Conservation (phyloP, 2,797 vertebrate species). For the Nyctibius grandis region DNA sequence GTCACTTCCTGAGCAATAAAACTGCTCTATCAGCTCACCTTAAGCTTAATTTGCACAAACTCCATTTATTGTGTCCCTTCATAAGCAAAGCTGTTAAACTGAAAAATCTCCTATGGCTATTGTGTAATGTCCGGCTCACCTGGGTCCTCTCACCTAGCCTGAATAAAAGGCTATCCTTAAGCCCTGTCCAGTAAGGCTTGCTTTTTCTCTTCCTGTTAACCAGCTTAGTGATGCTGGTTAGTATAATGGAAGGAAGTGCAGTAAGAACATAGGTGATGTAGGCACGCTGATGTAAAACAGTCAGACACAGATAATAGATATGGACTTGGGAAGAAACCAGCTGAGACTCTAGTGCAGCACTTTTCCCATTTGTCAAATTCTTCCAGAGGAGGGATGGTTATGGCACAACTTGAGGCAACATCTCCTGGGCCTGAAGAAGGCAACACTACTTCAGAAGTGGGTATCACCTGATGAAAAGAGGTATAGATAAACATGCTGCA, state of each 20-base stretch:
- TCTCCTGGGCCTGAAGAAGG: neutral
- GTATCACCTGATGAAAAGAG: neutral
- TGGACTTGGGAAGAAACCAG: neutral
- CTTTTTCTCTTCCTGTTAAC: neutral
- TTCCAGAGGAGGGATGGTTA: neutral
- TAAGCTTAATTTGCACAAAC: conserved; percentile 34
- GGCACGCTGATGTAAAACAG: neutral
- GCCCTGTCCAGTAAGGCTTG: neutral
- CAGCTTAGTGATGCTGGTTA: neutral
- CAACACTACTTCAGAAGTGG: neutral
- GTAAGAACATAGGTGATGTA: neutral
- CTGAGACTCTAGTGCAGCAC: neutral
- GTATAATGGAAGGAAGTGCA: neutral
- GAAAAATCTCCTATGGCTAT: neutral
- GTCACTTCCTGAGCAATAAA: conserved; percentile 41
- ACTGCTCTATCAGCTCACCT: conserved; percentile 19
- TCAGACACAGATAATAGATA: neutral
- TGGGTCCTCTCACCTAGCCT: neutral
- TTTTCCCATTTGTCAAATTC: neutral
- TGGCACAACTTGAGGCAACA: neutral
- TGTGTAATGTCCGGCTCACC: neutral
- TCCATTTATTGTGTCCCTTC: neutral
- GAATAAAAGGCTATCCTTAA: neutral
- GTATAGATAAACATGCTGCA: neutral
- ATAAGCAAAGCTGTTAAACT: conserved; percentile 20